Evolutionary conservation across 2,113 vertebrate genomes (phyloP), one percentile per base, ranked within the genome.

Genomic region (Nannobrachium achirus): DNA sequence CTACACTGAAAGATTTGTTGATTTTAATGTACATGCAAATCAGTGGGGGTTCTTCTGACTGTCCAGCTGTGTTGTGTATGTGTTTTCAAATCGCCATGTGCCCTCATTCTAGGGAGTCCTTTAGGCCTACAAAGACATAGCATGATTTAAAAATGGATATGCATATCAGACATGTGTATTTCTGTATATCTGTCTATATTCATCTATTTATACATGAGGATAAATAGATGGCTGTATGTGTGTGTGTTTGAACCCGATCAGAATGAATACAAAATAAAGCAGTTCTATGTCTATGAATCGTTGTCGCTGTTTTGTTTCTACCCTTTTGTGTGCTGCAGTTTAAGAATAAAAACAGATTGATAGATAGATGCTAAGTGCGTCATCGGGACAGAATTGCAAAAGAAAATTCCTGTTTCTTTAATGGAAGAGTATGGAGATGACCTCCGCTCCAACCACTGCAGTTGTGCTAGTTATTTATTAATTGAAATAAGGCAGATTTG

Each of bases 131-230:
- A 88, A 75, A 89, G 82, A 87, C 88, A 88, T 86, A 89, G 91
- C 90, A 92, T 91, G 91, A 83, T 85, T 89, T 88, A 75, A 84
- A 90, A 80, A 79, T 85, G 78, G 88, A 90, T 86, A 92, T 92
- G 86, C 88, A 90, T 88, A 91, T 91, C 88, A 88, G 72, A 91
- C 86, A 86, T 81, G 86, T 91, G 89, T 90, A 92, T 92, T 89
- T 89, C 89, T 89, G 84, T 91, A 88, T 89, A 92, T 88, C 78
- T 91, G 85, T 92, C 88, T 90, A 91, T 80, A 91, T 90, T 81
- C 86, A 88, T 90, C 89, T 92, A 91, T 92, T 91, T 90, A 90
- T 89, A 80, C 71, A 2, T 20, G 69, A 66, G 69, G 71, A 89
- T 88, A 91, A 92, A 92, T 91, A 92, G 88, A 89, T 92, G 89